Evolutionary conservation across 2,113 vertebrate species (phyloP), one percentile per base, ranked within the genome.

Genomic region (Apeltes quadracus): DNA sequence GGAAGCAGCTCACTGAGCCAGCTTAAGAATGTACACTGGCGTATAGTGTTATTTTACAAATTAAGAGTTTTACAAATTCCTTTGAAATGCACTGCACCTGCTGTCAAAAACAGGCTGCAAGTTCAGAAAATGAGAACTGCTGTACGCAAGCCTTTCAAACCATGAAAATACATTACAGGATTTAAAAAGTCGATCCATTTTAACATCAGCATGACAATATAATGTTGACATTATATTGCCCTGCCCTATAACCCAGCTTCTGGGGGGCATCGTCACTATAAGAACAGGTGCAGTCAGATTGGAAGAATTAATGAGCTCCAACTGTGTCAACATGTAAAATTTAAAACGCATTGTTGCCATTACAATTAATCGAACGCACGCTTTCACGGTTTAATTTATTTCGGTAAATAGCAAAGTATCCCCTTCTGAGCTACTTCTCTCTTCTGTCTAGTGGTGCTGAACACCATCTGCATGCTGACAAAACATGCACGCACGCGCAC

Each of bases 21-120:
- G 62, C 77, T 72, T 74, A 34, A 82, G 73, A 76, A 75, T 59
- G 14, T 70, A 69, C 68, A 65, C 64, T 63, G 73, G 1, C 15
- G 43, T 44, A 57, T 25, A 27, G 32, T 2, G 29, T 58, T 57
- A 70, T 48, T n/a, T n/a, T n/a, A n/a, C n/a, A n/a, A n/a, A n/a
- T n/a, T n/a, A n/a, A 38, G 43, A 83, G 53, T 25, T 54, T 57
- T 22, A 4, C 36, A 39, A 41, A 53, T 55, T 66, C 23, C 20
- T n/a, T 18, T 39, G n/a, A 29, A 20, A 69, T 78, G 12, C 46
- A 57, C 3, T 53, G 7, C 50, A 81, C 44, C 11, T 0, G 50
- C 46, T 65, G 25, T 41, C 5, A 32, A 32, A 3, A 50, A 50
- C 20, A 50, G n/a, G 22, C 48, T 22, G 11, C 14, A 16, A 43